Evolutionary conservation across 2,888 invertebrate species (phyloP).

Genomic region (Brenthis daphne): DNA sequence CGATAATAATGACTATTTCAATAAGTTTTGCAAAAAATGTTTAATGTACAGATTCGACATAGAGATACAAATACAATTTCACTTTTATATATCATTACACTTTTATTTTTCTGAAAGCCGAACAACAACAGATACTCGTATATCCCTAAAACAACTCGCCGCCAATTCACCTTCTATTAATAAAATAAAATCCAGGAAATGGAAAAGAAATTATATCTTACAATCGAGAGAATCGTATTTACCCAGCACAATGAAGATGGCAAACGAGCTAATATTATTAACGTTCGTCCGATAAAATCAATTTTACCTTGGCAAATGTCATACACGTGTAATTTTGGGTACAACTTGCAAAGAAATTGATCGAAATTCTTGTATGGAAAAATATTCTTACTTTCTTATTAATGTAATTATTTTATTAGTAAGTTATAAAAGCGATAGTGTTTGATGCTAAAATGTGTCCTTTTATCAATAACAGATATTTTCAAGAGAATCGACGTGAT

Average conservation of each 20-base stretch:
- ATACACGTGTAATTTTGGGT: slow-evolving; percentile 47
- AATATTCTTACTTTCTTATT: not conserved
- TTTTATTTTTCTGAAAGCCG: not conserved
- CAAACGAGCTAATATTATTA: slow-evolving; percentile 55
- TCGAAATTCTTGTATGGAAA: not conserved
- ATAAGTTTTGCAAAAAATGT: too few relatives aligned
- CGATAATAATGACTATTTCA: too few relatives aligned
- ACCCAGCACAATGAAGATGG: slow-evolving; percentile 49
- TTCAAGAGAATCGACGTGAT: too few relatives aligned
- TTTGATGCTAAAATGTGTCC: too few relatives aligned
- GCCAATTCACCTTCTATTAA: slow-evolving; percentile 28
- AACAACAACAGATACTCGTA: not conserved
- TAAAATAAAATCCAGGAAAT: slow-evolving; percentile 38
- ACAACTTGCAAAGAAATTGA: slow-evolving; percentile 32
- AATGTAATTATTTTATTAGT: not conserved
- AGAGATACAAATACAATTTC: not conserved
- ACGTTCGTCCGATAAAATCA: slow-evolving; percentile 52
- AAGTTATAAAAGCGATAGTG: too few relatives aligned
- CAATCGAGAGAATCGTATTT: slow-evolving; percentile 45
- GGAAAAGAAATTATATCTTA: slow-evolving; percentile 44
- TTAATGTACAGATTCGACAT: too few relatives aligned
- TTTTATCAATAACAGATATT: too few relatives aligned
- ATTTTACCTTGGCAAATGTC: slow-evolving; percentile 43
- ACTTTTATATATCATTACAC: not conserved
- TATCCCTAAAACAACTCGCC: slow-evolving; percentile 13